These are phyloP conservation scores for Stenotaenia linearis DNA, from an alignment of 2,888 invertebrate species.

Conservation along the genomic window DNA sequence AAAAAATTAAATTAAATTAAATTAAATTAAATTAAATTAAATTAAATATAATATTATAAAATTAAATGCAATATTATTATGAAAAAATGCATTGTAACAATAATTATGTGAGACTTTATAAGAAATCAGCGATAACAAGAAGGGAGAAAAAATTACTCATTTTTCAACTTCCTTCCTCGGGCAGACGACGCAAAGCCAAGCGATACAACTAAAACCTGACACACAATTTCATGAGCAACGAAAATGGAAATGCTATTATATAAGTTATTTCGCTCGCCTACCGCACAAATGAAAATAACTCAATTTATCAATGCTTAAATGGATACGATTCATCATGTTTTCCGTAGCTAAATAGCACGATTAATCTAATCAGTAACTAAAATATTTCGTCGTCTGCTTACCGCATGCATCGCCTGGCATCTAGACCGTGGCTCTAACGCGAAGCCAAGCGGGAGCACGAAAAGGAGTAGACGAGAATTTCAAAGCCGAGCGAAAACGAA, in stretches of 20 bases:
- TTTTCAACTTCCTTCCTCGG: neutral
- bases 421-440: neutral
- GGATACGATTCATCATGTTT: neutral
- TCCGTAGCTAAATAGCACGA: neutral
- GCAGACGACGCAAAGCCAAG: neutral
- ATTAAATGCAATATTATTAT: too few relatives aligned
- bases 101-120: too few relatives aligned
- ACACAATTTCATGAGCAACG: neutral
- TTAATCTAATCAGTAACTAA: neutral
- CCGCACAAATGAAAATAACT: neutral
- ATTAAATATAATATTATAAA: too few relatives aligned
- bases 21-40: too few relatives aligned
- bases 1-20: neutral
- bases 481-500: neutral
- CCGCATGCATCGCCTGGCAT: neutral
- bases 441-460: neutral
- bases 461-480: neutral
- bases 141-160: neutral
- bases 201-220: neutral
- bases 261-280: neutral
- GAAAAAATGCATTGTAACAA: too few relatives aligned
- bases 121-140: too few relatives aligned
- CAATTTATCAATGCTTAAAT: neutral
- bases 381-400: neutral
- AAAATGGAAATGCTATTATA: neutral